Percentiles rank a stretch among this genome's conserved stretches.
phyloP scores from a whole-genome alignment of 2,888 invertebrate species.

The Xanthostigma xanthostigma region DNA sequence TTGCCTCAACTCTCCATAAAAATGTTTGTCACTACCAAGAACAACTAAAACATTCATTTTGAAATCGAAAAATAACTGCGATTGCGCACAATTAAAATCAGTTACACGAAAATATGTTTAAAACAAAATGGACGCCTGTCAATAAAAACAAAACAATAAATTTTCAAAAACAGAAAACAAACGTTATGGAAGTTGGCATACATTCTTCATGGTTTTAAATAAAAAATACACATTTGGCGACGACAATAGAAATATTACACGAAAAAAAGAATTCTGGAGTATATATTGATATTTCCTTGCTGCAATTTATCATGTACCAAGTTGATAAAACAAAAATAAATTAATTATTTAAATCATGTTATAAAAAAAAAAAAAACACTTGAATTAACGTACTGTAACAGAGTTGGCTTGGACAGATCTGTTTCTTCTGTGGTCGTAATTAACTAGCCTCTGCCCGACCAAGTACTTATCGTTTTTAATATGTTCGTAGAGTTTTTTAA shows the following conservation, averaged over 20 bases:
- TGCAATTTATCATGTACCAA: slow-evolving; percentile 1
- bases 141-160: too few relatives aligned
- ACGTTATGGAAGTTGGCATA: too few relatives aligned
- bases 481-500: slow-evolving; percentile 88
- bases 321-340: background rate
- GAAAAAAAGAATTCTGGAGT: slow-evolving; percentile 3
- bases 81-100: too few relatives aligned
- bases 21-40: too few relatives aligned
- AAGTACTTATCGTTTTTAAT: slow-evolving; percentile 99
- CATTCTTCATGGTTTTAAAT: too few relatives aligned
- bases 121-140: too few relatives aligned
- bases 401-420: slow-evolving; percentile 28
- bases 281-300: slow-evolving; percentile 4
- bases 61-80: too few relatives aligned
- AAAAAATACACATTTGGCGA: too few relatives aligned
- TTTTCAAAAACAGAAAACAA: too few relatives aligned
- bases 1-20: too few relatives aligned
- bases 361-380: background rate
- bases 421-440: slow-evolving; percentile 77
- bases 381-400: slow-evolving; percentile 4
- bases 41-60: too few relatives aligned
- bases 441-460: slow-evolving; percentile 90
- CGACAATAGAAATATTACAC: background rate
- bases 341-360: background rate
- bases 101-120: too few relatives aligned